Percentiles rank a stretch among this genome's conserved stretches.
Evolutionary conservation across 2,113 vertebrate genomes (phyloP).

Genomic region (Crotophaga sulcirostris): DNA sequence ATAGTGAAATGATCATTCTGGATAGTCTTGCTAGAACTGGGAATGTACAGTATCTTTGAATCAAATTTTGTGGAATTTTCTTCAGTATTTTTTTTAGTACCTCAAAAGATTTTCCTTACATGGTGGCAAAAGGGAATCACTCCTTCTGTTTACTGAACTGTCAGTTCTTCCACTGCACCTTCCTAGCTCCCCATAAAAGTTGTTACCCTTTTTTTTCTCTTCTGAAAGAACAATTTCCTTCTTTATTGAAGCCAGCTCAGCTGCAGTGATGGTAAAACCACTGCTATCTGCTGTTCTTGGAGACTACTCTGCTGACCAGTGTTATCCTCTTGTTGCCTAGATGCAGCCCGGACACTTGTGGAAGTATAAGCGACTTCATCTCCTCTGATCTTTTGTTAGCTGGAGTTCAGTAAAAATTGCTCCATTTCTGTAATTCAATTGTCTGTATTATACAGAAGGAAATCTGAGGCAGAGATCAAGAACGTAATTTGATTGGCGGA

Average conservation of each 20-base stretch:
- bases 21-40: background rate
- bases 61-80: background rate
- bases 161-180: background rate
- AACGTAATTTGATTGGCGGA: background rate
- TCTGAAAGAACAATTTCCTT: background rate
- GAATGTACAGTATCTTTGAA: background rate
- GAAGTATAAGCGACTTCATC: background rate
- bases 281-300: background rate
- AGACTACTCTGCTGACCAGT: background rate
- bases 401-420: background rate
- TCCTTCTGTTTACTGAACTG: background rate
- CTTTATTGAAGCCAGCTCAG: background rate
- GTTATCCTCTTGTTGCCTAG: background rate
- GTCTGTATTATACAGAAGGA: background rate
- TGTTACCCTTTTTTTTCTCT: background rate
- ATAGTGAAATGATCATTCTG: background rate
- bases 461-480: background rate
- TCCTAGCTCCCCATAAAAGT: background rate
- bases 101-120: background rate
- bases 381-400: background rate
- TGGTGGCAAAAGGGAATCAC: background rate
- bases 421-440: background rate
- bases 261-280: background rate
- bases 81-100: background rate
- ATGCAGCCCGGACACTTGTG: background rate